These are phyloP conservation scores for Hanleya hanleyi DNA, from an alignment of 2,888 invertebrate species.

Conservation along the genomic window DNA sequence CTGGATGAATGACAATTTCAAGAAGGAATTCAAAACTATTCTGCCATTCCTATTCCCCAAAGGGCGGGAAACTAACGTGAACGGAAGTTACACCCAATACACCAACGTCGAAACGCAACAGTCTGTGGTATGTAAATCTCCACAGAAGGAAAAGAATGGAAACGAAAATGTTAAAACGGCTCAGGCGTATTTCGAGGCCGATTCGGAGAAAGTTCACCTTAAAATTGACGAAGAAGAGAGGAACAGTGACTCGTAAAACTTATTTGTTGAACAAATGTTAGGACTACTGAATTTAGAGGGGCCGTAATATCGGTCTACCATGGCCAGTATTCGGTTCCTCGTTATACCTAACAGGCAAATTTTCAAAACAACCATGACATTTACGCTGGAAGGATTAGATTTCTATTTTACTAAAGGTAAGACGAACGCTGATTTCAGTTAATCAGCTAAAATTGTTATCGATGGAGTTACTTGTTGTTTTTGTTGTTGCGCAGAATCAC, in stretches of 20 bases:
- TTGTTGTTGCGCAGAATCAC: too few species aligned
- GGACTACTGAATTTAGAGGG: too few species aligned
- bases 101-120: conserved; percentile 66
- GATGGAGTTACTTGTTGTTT: too few species aligned
- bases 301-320: too few species aligned
- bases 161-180: conserved; percentile 51
- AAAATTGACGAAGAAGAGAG: conserved; percentile 53
- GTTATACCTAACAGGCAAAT: too few species aligned
- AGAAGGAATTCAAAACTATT: conserved; percentile 84
- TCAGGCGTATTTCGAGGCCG: conserved; percentile 62
- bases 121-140: conserved; percentile 64
- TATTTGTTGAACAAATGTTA: too few species aligned
- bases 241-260: neutral
- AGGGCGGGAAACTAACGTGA: conserved; percentile 46
- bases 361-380: too few species aligned
- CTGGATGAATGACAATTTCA: conserved; percentile 95
- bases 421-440: too few species aligned
- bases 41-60: conserved; percentile 70
- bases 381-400: too few species aligned
- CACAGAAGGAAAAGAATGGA: conserved; percentile 57
- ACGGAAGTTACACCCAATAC: conserved; percentile 67
- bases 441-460: too few species aligned
- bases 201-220: conserved; percentile 66
- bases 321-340: too few species aligned
- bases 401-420: too few species aligned